A percentile compares a stretch with the other conserved stretches of the same genome.
phyloP scores from a whole-genome alignment of 2,797 vertebrate genomes.

The Megalops cyprinoides region DNA sequence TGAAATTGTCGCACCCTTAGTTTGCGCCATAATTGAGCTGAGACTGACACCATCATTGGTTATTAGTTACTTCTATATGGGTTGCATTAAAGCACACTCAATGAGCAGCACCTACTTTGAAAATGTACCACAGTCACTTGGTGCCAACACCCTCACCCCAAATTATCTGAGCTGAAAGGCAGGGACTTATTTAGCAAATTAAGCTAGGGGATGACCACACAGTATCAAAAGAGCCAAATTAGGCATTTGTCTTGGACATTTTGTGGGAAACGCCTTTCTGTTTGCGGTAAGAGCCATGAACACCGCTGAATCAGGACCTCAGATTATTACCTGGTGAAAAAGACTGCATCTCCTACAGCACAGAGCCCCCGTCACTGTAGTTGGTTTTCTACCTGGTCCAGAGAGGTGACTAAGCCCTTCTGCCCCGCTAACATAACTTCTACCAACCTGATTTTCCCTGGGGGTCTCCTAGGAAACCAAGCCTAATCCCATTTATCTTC shows the following conservation, averaged over 20 bases:
- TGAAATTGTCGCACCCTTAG: neutral
- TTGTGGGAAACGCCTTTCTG: neutral
- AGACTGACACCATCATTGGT: no score
- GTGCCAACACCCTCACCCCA: neutral
- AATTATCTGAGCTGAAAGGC: neutral
- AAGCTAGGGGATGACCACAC: neutral
- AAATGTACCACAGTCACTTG: neutral
- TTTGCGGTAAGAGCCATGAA: neutral
- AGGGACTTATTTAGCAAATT: neutral
- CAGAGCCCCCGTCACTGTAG: neutral
- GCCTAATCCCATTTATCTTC: no score
- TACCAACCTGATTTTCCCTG: neutral
- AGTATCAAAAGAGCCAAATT: no score
- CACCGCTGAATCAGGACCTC: no score
- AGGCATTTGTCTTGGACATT: neutral
- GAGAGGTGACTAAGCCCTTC: neutral
- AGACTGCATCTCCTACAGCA: neutral
- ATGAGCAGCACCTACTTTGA: no score
- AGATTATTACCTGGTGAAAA: no score
- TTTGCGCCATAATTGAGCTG: neutral
- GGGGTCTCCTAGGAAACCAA: no score
- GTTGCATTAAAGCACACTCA: no score
- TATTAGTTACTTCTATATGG: no score
- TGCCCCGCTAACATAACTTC: neutral
- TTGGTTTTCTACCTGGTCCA: neutral